Base-by-base conservation (phyloP, 2,888 invertebrate genomes). In the Lithodes maja region DNA sequence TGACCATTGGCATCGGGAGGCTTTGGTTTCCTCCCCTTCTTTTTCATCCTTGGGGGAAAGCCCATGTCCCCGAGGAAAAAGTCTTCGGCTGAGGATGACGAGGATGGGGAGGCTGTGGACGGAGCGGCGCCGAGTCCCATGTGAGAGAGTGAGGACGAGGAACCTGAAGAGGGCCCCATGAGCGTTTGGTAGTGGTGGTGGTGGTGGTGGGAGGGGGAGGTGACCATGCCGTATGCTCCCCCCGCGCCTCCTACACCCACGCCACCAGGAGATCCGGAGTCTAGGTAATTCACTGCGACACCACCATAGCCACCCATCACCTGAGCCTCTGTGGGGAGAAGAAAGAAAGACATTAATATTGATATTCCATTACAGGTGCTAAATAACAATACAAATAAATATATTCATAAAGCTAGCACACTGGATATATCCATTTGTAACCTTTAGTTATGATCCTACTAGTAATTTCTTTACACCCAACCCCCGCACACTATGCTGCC, bases 1-100 rank as follows among this genome's bases (percentile, higher is more conserved):
- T 95, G 94, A 15, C 96, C 95, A 92, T 97, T 96, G 85, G 94
- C 94, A 69, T 93, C 96, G 93, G 97, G 96, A 90, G 93, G 93
- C 92, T 94, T 94, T 92, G 96, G 96, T 94, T 97, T 97, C 93
- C 97, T 95, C 93, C 96, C 96, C 94, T 96, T 97, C 94, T 97
- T 97, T 95, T 97, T 97, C 90, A 92, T 86, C 81, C 91, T 85
- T 50, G 87, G 85, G 9, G 90, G 91, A 79, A 87, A 87, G 68
- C 90, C 89, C 91, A 90, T 90, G 78, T 91, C 91, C 53, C 90
- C 89, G 49, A 91, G 81, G 90, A 89, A 91, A 87, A 90, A 90
- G 53, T 91, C 91, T 49, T 91, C 91, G 7, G 91, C 90, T 50
- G 91, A 90, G 52, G 91, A 91, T 53, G 91, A 90, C 15, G 90